phyloP scores from a whole-genome alignment of 23 tunicate species.

The Trididemnum clinides region DNA sequence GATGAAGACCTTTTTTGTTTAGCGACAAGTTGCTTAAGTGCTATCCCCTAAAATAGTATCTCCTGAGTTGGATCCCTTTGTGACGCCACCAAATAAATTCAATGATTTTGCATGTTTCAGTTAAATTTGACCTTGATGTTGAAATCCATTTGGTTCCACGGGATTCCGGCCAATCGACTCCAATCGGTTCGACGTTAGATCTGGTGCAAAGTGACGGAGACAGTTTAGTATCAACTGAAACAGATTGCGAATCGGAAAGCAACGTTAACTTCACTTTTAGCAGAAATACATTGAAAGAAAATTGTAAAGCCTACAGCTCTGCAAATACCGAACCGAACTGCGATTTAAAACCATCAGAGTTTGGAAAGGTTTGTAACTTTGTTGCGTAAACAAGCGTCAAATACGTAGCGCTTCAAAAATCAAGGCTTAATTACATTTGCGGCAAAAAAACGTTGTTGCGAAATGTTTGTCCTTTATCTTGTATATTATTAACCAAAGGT shows the following conservation, averaged over 20 bases:
- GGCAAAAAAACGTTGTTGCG: too few species aligned
- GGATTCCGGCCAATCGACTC: conserved; percentile 41
- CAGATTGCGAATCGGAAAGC: not conserved
- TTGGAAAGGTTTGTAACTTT: conserved; percentile 9
- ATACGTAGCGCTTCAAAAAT: too few species aligned
- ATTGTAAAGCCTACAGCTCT: not conserved
- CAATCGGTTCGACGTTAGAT: not conserved
- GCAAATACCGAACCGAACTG: not conserved
- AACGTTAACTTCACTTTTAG: conserved; percentile 17
- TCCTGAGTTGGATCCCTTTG: too few species aligned
- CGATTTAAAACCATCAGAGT: not conserved
- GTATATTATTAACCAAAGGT: too few species aligned
- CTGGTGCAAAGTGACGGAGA: not conserved
- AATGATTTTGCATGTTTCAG: conserved; percentile 13
- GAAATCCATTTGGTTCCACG: conserved; percentile 94
- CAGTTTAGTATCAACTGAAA: not conserved
- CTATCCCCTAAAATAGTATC: too few species aligned
- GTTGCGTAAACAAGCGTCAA: not conserved
- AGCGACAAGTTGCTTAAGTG: too few species aligned
- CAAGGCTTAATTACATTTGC: too few species aligned
- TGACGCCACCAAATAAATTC: too few species aligned
- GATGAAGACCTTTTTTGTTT: too few species aligned
- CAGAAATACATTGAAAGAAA: too few species aligned
- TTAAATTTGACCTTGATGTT: conserved; percentile 85
- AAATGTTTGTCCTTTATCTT: too few species aligned